These are phyloP conservation scores for Sisyra terminalis DNA, from an alignment of 2,888 invertebrate genomes.

Conservation along the genomic window DNA sequence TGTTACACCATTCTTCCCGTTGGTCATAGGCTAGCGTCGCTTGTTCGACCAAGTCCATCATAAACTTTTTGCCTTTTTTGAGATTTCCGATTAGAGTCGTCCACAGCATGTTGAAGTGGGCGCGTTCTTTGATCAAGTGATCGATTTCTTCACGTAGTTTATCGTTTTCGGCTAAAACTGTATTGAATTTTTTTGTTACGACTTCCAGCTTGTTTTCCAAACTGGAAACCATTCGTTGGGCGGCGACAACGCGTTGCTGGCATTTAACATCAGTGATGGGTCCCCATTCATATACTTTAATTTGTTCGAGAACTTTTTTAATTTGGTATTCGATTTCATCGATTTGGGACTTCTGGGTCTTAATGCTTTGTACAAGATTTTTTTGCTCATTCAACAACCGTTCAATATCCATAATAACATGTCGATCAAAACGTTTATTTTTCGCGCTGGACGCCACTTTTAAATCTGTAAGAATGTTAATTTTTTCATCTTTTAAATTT, in stretches of 20 bases:
- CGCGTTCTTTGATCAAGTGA: slow-evolving; percentile 60
- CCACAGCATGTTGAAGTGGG: slow-evolving; percentile 70
- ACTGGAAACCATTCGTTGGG: slow-evolving; percentile 37
- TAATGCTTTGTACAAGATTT: slow-evolving; percentile 23
- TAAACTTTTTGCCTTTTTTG: slow-evolving; percentile 62
- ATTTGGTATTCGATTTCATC: slow-evolving; percentile 34
- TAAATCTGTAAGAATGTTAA: slow-evolving; percentile 42
- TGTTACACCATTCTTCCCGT: slow-evolving; percentile 64
- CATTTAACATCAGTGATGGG: slow-evolving; percentile 29
- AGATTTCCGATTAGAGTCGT: slow-evolving; percentile 58
- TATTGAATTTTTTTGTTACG: slow-evolving; percentile 58
- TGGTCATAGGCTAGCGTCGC: slow-evolving; percentile 81
- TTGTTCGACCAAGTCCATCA: slow-evolving; percentile 73
- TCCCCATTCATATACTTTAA: slow-evolving; percentile 15
- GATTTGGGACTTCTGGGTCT: slow-evolving; percentile 23
- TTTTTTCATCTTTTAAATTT: slow-evolving; percentile 41
- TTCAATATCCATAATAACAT: slow-evolving; percentile 33
- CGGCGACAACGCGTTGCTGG: slow-evolving; percentile 31
- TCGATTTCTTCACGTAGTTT: slow-evolving; percentile 64
- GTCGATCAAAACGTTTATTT: slow-evolving; percentile 36
- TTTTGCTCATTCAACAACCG: slow-evolving; percentile 36
- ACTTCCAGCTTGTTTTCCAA: slow-evolving; percentile 63
- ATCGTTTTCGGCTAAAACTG: slow-evolving; percentile 54
- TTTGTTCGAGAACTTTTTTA: slow-evolving; percentile 16
- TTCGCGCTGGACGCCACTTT: slow-evolving; percentile 39